These are phyloP conservation scores for Accipiter virgatus DNA, from an alignment of 2,113 vertebrate species.

Conservation along the genomic window DNA sequence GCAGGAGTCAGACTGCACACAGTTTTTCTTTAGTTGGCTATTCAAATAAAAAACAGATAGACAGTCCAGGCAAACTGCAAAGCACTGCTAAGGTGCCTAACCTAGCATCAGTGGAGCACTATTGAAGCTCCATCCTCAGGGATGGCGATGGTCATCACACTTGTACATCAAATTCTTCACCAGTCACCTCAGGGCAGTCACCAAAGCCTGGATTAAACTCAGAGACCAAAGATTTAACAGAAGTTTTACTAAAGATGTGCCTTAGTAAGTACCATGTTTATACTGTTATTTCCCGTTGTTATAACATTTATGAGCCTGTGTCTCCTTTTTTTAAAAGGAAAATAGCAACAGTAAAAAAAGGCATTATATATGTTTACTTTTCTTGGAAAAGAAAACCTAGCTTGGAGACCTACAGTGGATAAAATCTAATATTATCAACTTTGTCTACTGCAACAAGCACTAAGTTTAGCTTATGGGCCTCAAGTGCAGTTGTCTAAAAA, in stretches of 20 bases:
- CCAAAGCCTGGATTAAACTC: neutral
- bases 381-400: neutral
- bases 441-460: neutral
- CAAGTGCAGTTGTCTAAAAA: neutral
- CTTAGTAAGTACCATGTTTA: neutral
- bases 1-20: neutral
- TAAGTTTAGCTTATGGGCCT: neutral
- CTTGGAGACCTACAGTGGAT: neutral
- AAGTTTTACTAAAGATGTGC: neutral
- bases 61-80: neutral
- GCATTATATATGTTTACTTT: neutral
- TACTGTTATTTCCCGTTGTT: neutral
- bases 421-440: neutral
- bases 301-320: neutral
- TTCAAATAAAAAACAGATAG: neutral
- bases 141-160: neutral
- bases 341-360: neutral
- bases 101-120: accelerated
- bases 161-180: neutral
- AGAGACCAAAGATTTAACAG: neutral
- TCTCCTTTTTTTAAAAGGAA: neutral
- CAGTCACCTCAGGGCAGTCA: neutral
- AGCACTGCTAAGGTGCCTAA: neutral
- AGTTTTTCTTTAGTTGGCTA: neutral
- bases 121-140: neutral